Percentiles rank a stretch among this genome's conserved stretches.
phyloP scores from a whole-genome alignment of 2,797 vertebrate species.

The Sebastes taczanowskii region DNA sequence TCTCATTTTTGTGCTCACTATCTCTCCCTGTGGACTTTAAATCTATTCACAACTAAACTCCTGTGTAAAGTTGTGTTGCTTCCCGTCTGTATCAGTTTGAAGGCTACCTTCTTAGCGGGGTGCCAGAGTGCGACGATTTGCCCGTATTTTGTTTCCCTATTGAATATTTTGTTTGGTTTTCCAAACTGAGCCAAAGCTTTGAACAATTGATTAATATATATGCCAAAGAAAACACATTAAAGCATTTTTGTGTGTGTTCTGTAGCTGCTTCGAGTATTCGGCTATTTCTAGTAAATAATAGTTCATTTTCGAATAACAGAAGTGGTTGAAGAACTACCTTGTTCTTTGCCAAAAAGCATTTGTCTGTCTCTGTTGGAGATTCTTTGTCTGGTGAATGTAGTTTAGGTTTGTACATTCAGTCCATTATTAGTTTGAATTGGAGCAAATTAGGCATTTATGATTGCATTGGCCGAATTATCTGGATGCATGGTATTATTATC shows the following conservation, averaged over 20 bases:
- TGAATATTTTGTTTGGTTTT: conserved; percentile 18
- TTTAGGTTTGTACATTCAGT: background rate
- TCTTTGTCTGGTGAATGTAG: conserved; percentile 11
- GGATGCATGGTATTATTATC: background rate
- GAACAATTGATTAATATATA: conserved; percentile 8
- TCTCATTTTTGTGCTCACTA: background rate
- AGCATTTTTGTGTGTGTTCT: background rate
- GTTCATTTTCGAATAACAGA: background rate
- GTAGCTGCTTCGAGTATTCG: background rate
- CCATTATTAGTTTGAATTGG: conserved; percentile 11
- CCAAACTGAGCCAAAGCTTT: conserved; percentile 20
- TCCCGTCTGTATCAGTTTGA: conserved; percentile 24
- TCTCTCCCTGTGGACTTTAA: conserved; percentile 20
- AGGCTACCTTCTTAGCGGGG: conserved; percentile 13
- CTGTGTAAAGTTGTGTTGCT: conserved; percentile 20
- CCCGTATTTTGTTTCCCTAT: conserved; percentile 7
- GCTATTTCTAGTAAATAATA: conserved; percentile 4
- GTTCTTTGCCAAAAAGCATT: background rate
- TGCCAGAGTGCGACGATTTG: conserved; percentile 24
- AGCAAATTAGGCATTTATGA: background rate
- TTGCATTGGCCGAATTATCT: background rate
- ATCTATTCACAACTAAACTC: conserved; percentile 30
- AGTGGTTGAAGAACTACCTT: background rate
- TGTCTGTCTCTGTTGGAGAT: conserved; percentile 6
- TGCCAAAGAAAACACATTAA: conserved; percentile 13